Evolutionary conservation across 2,113 vertebrate genomes (phyloP).

Genomic region (Phalacrocorax brasilianus): DNA sequence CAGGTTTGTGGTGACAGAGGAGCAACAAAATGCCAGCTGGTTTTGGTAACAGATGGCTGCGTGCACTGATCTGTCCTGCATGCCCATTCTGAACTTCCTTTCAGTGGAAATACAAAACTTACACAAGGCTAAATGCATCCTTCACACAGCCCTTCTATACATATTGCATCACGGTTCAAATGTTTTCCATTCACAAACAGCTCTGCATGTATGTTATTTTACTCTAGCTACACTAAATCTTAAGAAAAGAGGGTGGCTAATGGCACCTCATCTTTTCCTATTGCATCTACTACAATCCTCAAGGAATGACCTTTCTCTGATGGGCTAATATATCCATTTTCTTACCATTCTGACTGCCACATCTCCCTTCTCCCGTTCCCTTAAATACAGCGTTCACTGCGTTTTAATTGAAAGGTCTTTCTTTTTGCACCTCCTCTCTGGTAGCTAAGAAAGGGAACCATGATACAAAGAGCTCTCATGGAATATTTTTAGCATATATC

Average conservation of each 20-base stretch:
- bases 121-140: background rate
- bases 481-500: background rate
- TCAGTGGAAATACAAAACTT: conserved; percentile 30
- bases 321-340: background rate
- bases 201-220: background rate
- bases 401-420: background rate
- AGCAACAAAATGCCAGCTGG: conserved; percentile 55
- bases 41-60: conserved; percentile 49
- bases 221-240: background rate
- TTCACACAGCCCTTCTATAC: background rate
- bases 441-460: background rate
- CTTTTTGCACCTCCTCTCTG: background rate
- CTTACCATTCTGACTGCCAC: background rate
- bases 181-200: background rate
- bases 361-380: background rate
- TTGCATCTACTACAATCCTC: background rate
- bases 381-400: background rate
- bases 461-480: background rate
- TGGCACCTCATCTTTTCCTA: background rate
- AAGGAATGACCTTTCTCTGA: background rate
- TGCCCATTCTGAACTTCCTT: conserved; percentile 35
- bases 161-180: background rate
- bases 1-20: background rate
- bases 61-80: conserved; percentile 30
- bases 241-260: background rate